These are phyloP conservation scores for Epinephelus moara DNA, from an alignment of 2,113 vertebrate species.

Conservation along the genomic window DNA sequence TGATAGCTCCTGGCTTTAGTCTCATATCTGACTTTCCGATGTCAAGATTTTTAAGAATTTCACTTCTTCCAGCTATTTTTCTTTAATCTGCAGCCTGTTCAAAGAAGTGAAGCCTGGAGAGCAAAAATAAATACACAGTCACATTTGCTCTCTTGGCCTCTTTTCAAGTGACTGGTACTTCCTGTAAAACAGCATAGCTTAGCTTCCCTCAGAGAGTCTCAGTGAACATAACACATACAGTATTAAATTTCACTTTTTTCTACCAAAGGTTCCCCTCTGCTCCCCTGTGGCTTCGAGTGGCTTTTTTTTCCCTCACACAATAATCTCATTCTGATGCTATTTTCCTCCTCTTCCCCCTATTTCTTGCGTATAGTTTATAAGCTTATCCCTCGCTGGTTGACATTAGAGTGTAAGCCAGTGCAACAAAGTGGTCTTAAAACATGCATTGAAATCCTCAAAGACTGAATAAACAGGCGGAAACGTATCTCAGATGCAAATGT, in stretches of 20 bases:
- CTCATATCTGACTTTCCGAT: background rate
- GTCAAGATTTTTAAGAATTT: slow-evolving; percentile 20
- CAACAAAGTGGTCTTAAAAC: slow-evolving; percentile 77
- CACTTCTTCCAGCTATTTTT: background rate
- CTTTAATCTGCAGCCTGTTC: slow-evolving; percentile 24
- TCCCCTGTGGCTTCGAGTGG: slow-evolving; percentile 40
- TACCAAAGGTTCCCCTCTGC: slow-evolving; percentile 59
- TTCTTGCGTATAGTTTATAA: slow-evolving; percentile 62
- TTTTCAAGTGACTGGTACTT: slow-evolving; percentile 54
- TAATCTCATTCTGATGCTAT: slow-evolving; percentile 76
- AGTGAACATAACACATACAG: slow-evolving; percentile 61
- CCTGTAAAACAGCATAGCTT: slow-evolving; percentile 61
- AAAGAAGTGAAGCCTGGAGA: slow-evolving; percentile 28
- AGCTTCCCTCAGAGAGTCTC: slow-evolving; percentile 58
- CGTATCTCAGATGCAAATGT: slow-evolving; percentile 79
- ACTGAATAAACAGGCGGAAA: slow-evolving; percentile 70
- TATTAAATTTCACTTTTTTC: slow-evolving; percentile 66
- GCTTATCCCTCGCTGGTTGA: slow-evolving; percentile 71
- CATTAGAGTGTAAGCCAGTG: slow-evolving; percentile 69
- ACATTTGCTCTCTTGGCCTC: slow-evolving; percentile 24
- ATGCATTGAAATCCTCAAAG: slow-evolving; percentile 73
- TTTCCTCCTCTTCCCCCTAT: slow-evolving; percentile 44
- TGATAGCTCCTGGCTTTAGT: background rate
- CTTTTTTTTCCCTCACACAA: slow-evolving; percentile 37
- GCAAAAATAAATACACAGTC: slow-evolving; percentile 34